These are phyloP conservation scores for Prosapia bicincta DNA, from an alignment of 2,888 invertebrate species.

Conservation along the genomic window DNA sequence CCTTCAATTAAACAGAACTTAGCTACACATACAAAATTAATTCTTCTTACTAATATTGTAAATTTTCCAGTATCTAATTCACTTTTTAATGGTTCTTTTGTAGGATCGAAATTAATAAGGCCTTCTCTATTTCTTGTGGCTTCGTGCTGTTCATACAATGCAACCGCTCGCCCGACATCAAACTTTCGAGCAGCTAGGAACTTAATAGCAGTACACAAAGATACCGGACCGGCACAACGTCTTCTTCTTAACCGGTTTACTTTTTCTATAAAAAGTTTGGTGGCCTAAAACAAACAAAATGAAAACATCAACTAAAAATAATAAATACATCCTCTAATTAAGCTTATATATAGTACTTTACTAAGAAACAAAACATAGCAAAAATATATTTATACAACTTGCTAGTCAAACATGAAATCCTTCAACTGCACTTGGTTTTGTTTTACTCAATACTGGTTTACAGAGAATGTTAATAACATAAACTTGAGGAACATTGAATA, in stretches of 20 bases:
- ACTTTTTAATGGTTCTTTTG: constrained; percentile 74
- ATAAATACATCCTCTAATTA: too few species aligned
- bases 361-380: too few species aligned
- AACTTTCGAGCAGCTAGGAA: constrained; percentile 93
- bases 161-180: constrained; percentile 84
- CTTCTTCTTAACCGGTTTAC: constrained; percentile 45
- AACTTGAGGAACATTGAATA: too few species aligned
- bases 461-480: too few species aligned
- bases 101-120: constrained; percentile 77
- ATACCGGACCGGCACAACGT: constrained; percentile 58
- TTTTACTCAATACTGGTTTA: too few species aligned
- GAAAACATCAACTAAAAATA: too few species aligned
- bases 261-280: constrained; percentile 62
- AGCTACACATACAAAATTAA: too few species aligned
- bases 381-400: too few species aligned
- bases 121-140: constrained; percentile 83
- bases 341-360: too few species aligned
- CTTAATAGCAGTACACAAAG: constrained; percentile 88
- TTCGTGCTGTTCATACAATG: constrained; percentile 92
- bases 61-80: constrained; percentile 94
- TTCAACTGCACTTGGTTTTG: too few species aligned
- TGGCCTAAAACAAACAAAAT: constrained; percentile 61
- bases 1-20: too few species aligned
- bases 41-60: constrained; percentile 76
- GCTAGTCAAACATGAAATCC: too few species aligned